Evolutionary conservation across 2,888 invertebrate species (phyloP).

Genomic region (Antheraea assamensis): DNA sequence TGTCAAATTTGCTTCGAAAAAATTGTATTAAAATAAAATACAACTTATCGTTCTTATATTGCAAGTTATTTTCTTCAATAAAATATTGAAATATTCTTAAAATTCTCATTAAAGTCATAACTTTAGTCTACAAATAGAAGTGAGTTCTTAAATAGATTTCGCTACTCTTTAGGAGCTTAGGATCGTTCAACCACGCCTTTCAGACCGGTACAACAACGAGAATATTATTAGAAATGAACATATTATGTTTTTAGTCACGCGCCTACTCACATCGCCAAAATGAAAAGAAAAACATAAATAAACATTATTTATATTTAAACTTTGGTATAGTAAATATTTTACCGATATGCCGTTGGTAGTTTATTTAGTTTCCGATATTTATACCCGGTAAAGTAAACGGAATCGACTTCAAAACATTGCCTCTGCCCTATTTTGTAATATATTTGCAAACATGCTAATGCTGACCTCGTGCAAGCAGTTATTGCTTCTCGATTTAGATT

Average conservation of each 20-base stretch:
- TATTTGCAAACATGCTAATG: constrained; percentile 67
- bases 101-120: too few relatives aligned
- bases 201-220: background rate
- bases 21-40: too few relatives aligned
- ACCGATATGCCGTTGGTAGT: background rate
- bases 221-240: background rate
- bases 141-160: too few relatives aligned
- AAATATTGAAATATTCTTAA: too few relatives aligned
- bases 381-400: constrained; percentile 6
- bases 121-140: too few relatives aligned
- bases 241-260: background rate
- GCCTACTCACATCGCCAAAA: background rate
- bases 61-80: too few relatives aligned
- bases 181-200: background rate
- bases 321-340: background rate
- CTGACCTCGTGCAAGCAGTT: constrained; percentile 75
- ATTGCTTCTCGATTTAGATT: constrained; percentile 69
- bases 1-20: too few relatives aligned
- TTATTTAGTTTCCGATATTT: constrained; percentile 12
- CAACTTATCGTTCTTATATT: too few relatives aligned
- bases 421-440: constrained; percentile 53
- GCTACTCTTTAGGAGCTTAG: too few relatives aligned
- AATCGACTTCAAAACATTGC: constrained; percentile 18
- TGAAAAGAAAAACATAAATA: constrained; percentile 10
- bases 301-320: background rate